Evolutionary conservation across 1,140 invertebrate species (phyloP), one percentile per base, ranked within the genome.

Genomic region (Vollenhovia emeryi): DNA sequence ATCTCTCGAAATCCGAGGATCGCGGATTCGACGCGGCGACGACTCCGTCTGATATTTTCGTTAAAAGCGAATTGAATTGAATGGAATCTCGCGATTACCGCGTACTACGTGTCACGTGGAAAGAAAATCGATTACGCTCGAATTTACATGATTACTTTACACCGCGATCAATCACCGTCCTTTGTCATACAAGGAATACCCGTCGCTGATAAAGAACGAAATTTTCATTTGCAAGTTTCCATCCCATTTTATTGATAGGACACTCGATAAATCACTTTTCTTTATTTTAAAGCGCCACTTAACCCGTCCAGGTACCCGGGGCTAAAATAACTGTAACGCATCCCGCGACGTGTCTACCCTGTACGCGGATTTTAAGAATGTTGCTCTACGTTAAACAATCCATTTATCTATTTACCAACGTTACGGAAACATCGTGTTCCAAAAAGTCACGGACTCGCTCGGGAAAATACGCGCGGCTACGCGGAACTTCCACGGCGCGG

Each of bases 391-490:
- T 68, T 40, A 33, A 57, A 57, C 43, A 15, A 33, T 50, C 7
- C n/a, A 50, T 40, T 24, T 73, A 40, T 18, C 66, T 82, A 73
- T 82, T 71, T 71, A 73, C 73, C 68, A 82, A 59, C 40, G 24
- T 80, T 55, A 66, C 62, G n/a, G 15, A 45, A 43, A 40, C 36
- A 59, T 55, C 45, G 21, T 43, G 59, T 60, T 30, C 13, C 4
- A 52, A 43, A 69, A 71, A 85, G 78, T 84, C 74, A 78, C 50
- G 73, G 30, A 64, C 55, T 68, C 71, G n/a, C n/a, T n/a, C n/a
- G n/a, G 68, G 21, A 69, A 73, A 79, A 83, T 74, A 43, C 78
- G 74, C 66, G 85, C 79, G 66, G 74, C 8, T 73, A 64, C 60
- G 27, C 18, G 13, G 13, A 88, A 87, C 68, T 75, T 68, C 27